Percentiles rank a stretch among this genome's conserved stretches.
Evolutionary conservation across 2,797 vertebrate genomes (phyloP).

Genomic region (Micrastur ruficollis): DNA sequence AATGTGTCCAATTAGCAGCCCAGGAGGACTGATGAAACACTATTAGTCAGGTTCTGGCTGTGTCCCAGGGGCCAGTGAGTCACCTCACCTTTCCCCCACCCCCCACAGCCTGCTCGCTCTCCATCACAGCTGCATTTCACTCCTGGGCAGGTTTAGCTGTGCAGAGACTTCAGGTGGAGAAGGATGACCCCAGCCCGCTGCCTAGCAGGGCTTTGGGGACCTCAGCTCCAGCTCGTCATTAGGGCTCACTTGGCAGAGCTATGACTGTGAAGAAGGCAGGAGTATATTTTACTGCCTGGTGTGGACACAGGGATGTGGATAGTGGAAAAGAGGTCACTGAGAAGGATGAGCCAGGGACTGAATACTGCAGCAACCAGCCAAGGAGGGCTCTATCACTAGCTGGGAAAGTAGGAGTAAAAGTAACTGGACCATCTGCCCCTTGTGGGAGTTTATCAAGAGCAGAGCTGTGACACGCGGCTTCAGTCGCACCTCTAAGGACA

Average conservation of each 20-base stretch:
- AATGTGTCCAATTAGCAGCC: background rate
- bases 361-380: background rate
- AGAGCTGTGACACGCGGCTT: background rate
- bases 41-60: slow-evolving; percentile 31
- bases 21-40: background rate
- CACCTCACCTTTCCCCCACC: background rate
- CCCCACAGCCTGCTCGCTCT: background rate
- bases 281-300: background rate
- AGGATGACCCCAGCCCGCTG: background rate
- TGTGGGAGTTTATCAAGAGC: background rate
- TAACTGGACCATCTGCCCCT: background rate
- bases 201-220: background rate
- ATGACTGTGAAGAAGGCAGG: background rate
- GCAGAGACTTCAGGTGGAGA: background rate
- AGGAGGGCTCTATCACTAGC: background rate
- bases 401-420: background rate
- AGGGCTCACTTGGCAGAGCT: background rate
- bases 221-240: background rate
- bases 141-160: background rate
- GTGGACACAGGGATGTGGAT: background rate
- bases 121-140: background rate
- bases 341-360: background rate
- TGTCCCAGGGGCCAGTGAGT: slow-evolving; percentile 21
- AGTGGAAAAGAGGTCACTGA: background rate
- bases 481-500: slow-evolving; percentile 6